These are phyloP conservation scores for Zingel zingel DNA, from an alignment of 2,113 vertebrate genomes.

Conservation along the genomic window DNA sequence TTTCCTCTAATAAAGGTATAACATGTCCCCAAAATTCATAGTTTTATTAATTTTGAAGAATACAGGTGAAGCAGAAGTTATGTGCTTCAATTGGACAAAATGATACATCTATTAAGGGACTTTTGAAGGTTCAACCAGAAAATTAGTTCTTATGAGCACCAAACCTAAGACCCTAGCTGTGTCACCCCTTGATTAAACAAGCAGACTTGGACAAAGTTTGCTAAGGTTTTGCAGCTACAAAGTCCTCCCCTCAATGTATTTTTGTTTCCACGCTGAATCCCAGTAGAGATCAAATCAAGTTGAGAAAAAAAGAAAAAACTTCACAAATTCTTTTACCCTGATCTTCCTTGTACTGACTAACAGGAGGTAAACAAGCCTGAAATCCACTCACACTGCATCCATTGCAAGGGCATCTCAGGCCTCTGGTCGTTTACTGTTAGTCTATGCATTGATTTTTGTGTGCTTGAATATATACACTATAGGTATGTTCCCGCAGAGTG, in stretches of 20 bases:
- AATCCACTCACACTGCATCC: conserved; percentile 27
- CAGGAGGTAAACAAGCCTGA: conserved; percentile 69
- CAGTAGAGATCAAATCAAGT: conserved; percentile 93
- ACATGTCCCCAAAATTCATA: not conserved
- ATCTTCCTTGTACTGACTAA: conserved; percentile 84
- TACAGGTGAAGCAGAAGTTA: not conserved
- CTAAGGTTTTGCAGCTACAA: conserved; percentile 88
- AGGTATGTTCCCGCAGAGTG: conserved; percentile 7
- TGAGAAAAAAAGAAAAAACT: conserved; percentile 86
- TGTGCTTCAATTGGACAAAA: conserved; percentile 76
- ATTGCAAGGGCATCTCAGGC: conserved; percentile 9
- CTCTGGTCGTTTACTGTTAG: conserved; percentile 18
- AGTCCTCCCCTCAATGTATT: conserved; percentile 73
- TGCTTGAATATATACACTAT: not conserved
- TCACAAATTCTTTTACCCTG: conserved; percentile 87
- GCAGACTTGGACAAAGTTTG: conserved; percentile 61
- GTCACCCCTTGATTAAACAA: conserved; percentile 88
- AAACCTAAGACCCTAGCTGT: conserved; percentile 73
- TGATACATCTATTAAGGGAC: conserved; percentile 69
- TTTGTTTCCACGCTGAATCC: conserved; percentile 89
- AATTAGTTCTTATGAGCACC: conserved; percentile 93
- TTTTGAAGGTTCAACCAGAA: conserved; percentile 96
- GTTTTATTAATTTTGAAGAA: not conserved
- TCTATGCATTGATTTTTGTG: conserved; percentile 15
- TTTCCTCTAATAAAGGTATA: not conserved